phyloP scores from a whole-genome alignment of 2,888 invertebrate genomes.

The Diplolepis rosae region DNA sequence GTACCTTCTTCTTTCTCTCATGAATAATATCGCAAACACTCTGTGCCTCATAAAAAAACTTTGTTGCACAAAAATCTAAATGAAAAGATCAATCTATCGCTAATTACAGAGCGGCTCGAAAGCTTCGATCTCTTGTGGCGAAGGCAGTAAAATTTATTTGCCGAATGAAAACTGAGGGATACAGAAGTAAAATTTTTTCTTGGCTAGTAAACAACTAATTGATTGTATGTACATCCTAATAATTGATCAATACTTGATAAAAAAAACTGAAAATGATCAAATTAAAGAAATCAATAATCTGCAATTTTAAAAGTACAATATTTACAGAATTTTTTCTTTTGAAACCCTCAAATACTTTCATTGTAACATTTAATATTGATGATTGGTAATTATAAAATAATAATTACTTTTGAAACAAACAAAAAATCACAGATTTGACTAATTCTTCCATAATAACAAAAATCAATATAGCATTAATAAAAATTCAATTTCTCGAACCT shows the following conservation, averaged over 20 bases:
- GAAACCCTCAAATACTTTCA: conserved; percentile 12
- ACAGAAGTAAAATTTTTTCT: not conserved
- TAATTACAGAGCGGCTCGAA: not conserved
- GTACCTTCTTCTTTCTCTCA: conserved; percentile 40
- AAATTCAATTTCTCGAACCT: not conserved
- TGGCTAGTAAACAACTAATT: conserved; percentile 22
- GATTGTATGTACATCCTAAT: conserved; percentile 19
- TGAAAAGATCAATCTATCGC: conserved; percentile 14
- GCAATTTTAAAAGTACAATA: not conserved
- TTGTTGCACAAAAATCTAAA: not conserved
- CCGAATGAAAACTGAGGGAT: not conserved
- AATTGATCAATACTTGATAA: not conserved
- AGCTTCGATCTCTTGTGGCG: not conserved
- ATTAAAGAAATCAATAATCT: not conserved
- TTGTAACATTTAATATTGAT: not conserved
- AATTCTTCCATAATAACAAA: not conserved
- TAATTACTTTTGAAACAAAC: not conserved
- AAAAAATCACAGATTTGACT: not conserved
- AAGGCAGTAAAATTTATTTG: conserved; percentile 8
- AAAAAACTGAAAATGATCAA: not conserved
- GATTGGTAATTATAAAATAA: not conserved
- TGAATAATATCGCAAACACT: conserved; percentile 9
- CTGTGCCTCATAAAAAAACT: conserved; percentile 14
- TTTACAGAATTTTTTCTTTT: not conserved
- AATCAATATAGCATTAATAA: not conserved